Percentiles rank a stretch among this genome's conserved stretches.
Evolutionary conservation across 2,113 vertebrate species (phyloP).

Genomic region (Otis tarda): DNA sequence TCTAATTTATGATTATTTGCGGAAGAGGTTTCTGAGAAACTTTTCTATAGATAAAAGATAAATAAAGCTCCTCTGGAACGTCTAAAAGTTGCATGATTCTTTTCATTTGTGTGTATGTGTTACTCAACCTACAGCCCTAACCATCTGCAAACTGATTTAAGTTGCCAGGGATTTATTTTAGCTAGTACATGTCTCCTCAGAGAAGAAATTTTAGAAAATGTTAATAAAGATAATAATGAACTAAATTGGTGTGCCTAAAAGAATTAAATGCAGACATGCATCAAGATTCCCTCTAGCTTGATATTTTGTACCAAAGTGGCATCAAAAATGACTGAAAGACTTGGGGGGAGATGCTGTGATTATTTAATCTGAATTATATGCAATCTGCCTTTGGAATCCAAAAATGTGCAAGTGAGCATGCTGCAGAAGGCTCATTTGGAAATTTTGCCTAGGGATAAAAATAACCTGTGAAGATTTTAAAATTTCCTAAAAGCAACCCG

Average conservation of each 20-base stretch:
- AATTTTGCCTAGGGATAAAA: slow-evolving; percentile 44
- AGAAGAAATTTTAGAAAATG: background rate
- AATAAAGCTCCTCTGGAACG: slow-evolving; percentile 31
- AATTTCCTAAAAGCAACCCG: slow-evolving; percentile 50
- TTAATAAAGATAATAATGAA: slow-evolving; percentile 47
- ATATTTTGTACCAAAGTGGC: slow-evolving; percentile 24
- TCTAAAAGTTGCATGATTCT: background rate
- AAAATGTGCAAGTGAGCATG: background rate
- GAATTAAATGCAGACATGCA: slow-evolving; percentile 10
- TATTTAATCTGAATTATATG: slow-evolving; percentile 14
- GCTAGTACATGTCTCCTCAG: background rate
- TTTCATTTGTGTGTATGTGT: background rate
- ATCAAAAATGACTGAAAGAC: slow-evolving; percentile 14
- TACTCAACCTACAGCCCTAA: slow-evolving; percentile 36
- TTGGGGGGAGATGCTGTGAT: background rate
- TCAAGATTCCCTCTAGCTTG: background rate
- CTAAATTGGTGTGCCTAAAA: slow-evolving; percentile 26
- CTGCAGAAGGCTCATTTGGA: slow-evolving; percentile 24
- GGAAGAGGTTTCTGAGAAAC: slow-evolving; percentile 34
- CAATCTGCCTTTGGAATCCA: background rate
- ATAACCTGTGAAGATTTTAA: slow-evolving; percentile 47
- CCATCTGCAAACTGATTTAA: slow-evolving; percentile 34
- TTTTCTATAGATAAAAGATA: slow-evolving; percentile 51
- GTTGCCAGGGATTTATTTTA: slow-evolving; percentile 39
- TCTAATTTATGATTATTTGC: slow-evolving; percentile 47